Conservation (phyloP, 2,888 invertebrate species). For the Itoplectis maculator region DNA sequence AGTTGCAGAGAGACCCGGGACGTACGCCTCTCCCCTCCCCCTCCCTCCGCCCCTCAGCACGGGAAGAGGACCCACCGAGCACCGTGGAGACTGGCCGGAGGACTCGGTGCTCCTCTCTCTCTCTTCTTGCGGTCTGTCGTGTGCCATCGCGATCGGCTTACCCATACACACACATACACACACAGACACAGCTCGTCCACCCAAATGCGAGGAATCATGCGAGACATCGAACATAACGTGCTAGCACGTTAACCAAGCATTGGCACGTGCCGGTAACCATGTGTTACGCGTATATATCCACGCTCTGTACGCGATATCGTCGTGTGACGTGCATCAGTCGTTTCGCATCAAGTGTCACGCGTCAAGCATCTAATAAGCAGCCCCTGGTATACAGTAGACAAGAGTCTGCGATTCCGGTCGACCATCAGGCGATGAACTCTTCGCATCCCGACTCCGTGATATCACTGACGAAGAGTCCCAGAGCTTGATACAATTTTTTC, state of each 20-base stretch:
- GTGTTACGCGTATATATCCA: neutral
- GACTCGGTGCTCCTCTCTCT: neutral
- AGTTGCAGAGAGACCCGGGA: conserved; percentile 38
- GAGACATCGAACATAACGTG: conserved; percentile 48
- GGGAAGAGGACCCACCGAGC: neutral
- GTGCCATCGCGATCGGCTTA: conserved; percentile 47
- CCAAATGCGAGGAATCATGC: conserved; percentile 48
- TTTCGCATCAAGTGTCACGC: neutral
- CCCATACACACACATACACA: conserved; percentile 28
- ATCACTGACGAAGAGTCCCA: too few species aligned
- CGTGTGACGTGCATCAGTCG: neutral
- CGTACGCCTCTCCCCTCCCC: too few species aligned
- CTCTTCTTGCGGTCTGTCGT: conserved; percentile 31
- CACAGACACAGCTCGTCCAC: too few species aligned
- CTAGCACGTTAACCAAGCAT: conserved; percentile 36
- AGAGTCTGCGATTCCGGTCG: too few species aligned
- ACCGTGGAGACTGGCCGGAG: conserved; percentile 41
- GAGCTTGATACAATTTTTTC: too few species aligned
- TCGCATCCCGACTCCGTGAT: too few species aligned
- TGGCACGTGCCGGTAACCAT: conserved; percentile 30
- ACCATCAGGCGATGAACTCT: too few species aligned
- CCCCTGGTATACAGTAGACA: too few species aligned
- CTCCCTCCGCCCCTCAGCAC: too few species aligned
- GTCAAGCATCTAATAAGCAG: too few species aligned
- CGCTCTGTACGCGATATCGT: neutral